Conservation (phyloP, 2,888 invertebrate genomes). For the Cheiracanthium punctorium region DNA sequence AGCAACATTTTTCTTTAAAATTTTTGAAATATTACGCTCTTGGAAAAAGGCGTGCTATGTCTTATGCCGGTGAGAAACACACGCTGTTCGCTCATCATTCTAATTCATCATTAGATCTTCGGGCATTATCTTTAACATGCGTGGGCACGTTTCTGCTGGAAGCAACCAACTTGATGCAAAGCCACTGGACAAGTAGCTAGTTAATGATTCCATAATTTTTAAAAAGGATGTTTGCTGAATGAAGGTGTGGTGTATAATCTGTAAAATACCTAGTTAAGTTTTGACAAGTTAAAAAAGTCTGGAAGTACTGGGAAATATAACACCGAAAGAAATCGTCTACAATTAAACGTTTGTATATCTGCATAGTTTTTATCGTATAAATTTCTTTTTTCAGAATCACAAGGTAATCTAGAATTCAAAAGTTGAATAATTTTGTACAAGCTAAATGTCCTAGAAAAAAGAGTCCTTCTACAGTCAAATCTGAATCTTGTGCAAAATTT, state of each 20-base stretch:
- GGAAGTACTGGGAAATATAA: too few relatives aligned
- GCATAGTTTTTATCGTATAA: too few relatives aligned
- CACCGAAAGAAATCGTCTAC: too few relatives aligned
- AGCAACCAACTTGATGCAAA: background rate
- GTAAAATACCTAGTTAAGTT: background rate
- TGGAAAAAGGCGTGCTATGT: background rate
- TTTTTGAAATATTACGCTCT: background rate
- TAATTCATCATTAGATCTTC: background rate
- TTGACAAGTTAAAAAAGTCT: background rate
- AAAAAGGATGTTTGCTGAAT: background rate
- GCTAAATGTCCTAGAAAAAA: too few relatives aligned
- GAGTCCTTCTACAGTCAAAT: too few relatives aligned
- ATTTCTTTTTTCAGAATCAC: too few relatives aligned
- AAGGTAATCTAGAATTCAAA: too few relatives aligned
- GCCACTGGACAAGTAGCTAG: conserved; percentile 13
- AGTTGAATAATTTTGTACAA: too few relatives aligned
- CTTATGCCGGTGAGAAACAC: background rate
- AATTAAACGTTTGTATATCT: too few relatives aligned
- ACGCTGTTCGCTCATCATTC: background rate
- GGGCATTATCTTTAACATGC: background rate
- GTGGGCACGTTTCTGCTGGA: conserved; percentile 1
- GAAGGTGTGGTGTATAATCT: conserved; percentile 1
- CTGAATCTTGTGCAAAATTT: too few relatives aligned
- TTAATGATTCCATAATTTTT: background rate
- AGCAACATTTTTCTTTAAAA: background rate